Conservation (phyloP, 2,113 vertebrate genomes). For the Quiscalus mexicanus region DNA sequence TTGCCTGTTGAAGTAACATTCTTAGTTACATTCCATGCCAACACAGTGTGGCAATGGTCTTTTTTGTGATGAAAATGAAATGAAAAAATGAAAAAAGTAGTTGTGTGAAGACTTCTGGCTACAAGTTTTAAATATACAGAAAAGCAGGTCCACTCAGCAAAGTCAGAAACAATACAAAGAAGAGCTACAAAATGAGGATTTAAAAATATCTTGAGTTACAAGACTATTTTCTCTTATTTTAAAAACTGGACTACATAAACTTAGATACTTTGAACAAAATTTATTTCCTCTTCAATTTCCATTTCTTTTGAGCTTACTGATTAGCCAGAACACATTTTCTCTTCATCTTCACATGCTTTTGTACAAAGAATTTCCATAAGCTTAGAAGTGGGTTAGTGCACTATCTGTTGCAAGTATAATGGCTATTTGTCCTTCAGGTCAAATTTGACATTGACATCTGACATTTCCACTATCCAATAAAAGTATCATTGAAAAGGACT, state of each 20-base stretch:
- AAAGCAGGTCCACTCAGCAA: neutral
- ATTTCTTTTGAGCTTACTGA: neutral
- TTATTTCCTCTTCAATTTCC: neutral
- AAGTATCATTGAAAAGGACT: neutral
- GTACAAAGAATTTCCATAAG: neutral
- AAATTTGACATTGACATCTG: neutral
- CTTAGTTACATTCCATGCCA: neutral
- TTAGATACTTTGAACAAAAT: neutral
- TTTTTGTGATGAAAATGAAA: too few relatives aligned
- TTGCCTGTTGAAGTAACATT: conserved; percentile 66
- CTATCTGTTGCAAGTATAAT: neutral
- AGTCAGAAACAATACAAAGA: neutral
- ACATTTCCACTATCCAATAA: neutral
- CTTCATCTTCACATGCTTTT: neutral
- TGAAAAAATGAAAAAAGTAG: neutral
- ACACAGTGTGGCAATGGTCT: neutral
- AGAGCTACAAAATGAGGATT: neutral
- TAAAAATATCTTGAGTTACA: neutral
- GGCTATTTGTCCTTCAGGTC: neutral
- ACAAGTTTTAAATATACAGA: neutral
- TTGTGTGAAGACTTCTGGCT: neutral
- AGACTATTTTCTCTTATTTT: neutral
- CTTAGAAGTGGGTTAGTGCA: neutral
- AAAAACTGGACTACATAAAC: neutral
- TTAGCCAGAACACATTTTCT: neutral